Base-by-base conservation (phyloP, 2,888 invertebrate genomes). In the Cremastinae sp. region DNA sequence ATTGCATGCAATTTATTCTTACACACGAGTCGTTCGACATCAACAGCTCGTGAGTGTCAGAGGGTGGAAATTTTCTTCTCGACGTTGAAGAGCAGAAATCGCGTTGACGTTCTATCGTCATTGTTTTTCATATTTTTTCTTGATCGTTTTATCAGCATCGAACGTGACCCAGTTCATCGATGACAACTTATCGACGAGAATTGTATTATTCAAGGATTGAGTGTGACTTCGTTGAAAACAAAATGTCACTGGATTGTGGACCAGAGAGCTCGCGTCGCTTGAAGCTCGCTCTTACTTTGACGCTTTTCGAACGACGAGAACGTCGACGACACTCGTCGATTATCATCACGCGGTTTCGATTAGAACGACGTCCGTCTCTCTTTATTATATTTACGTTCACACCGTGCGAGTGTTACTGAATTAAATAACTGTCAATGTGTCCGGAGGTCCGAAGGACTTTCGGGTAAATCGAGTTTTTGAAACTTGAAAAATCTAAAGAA, bases 91-190 rank as follows among this genome's bases (percentile, higher is more conserved):
- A 18, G 49, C 51, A 51, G 58, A 69, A 62, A 62, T 68, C 28
- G 45, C 45, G 18, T 61, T 47, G 20, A 16, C 14, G 28, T 37
- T 49, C 18, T 22, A 41, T 47, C 39, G 9, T 59, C 37, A 22
- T 20, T 20, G n/a, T 58, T 28, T 22, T 45, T 37, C 37, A 8
- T 20, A 41, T 58, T 43, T 39, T 59, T 64, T 59, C 55, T 65
- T 64, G 39, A 41, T 45, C 56, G 43, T 64, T 64, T 43, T 41
- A 68, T 70, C 59, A 39, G 10, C 51, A 59, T 18, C 22, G 43
- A 66, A 53, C 65, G 20, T 35, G 65, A 66, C 55, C 61, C 55
- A 74, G 64, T 74, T 64, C 59, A 59, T 69, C 51, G 41, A 70
- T 69, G 69, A 56, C 37, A 70, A 47, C 64, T 69, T 59, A 56